A percentile compares a stretch with the other conserved stretches of the same genome.
These are phyloP conservation scores for Plebejus argus DNA, from an alignment of 2,888 invertebrate genomes.

Conservation along the genomic window DNA sequence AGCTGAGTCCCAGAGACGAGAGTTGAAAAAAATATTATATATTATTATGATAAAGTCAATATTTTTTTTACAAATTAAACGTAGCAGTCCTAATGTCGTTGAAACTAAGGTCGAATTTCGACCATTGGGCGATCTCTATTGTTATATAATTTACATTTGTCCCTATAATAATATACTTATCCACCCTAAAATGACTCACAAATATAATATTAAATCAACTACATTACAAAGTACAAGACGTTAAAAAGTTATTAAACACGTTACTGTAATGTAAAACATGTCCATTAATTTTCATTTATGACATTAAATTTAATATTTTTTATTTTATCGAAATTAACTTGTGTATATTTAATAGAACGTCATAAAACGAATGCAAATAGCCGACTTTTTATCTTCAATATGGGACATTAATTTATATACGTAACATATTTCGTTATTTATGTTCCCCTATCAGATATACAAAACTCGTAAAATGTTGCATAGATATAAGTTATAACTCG, in stretches of 20 bases:
- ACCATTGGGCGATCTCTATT: too few relatives aligned
- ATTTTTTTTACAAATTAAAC: too few relatives aligned
- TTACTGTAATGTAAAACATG: constrained; percentile 15
- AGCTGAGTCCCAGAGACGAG: too few relatives aligned
- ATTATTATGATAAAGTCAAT: too few relatives aligned
- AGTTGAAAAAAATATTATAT: too few relatives aligned
- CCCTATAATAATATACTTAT: neutral
- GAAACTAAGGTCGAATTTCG: too few relatives aligned
- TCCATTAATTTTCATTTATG: constrained; percentile 20
- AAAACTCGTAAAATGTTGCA: constrained; percentile 4
- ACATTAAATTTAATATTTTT: constrained; percentile 16
- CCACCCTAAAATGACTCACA: neutral
- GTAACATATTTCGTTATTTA: constrained; percentile 16
- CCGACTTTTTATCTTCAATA: constrained; percentile 13
- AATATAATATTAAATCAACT: neutral
- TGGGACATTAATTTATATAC: constrained; percentile 18
- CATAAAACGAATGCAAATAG: constrained; percentile 17
- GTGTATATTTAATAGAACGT: constrained; percentile 18
- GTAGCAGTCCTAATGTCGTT: too few relatives aligned
- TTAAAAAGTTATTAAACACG: constrained; percentile 14
- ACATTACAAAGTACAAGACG: constrained; percentile 17
- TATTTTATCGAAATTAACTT: constrained; percentile 16
- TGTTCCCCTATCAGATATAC: neutral
- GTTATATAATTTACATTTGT: neutral
- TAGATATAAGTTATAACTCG: neutral